These are phyloP conservation scores for Narcine bancroftii DNA, from an alignment of 2,113 vertebrate genomes.

Conservation along the genomic window DNA sequence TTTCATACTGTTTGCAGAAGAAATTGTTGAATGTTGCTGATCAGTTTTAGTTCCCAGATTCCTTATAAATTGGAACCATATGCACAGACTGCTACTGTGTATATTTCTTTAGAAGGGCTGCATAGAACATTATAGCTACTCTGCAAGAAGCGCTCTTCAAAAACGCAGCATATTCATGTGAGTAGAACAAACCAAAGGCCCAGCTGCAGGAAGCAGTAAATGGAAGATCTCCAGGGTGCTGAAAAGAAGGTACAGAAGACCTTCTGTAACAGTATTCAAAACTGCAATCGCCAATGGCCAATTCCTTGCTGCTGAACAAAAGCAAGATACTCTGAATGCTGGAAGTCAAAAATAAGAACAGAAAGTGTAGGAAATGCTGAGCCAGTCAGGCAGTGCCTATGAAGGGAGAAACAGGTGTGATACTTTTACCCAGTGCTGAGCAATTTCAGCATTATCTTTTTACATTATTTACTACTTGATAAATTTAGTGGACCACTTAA, in stretches of 20 bases:
- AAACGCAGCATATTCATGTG: background rate
- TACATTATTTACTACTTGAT: background rate
- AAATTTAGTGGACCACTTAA: background rate
- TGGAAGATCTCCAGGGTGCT: conserved; percentile 9
- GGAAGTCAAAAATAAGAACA: too few relatives aligned
- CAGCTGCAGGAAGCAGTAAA: conserved; percentile 13
- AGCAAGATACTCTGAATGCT: too few relatives aligned
- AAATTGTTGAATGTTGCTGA: conserved; percentile 30
- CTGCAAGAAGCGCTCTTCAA: background rate
- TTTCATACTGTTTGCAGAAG: background rate
- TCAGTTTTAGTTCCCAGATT: conserved; percentile 21
- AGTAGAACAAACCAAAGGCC: background rate
- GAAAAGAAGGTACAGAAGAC: background rate
- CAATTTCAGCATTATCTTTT: too few relatives aligned
- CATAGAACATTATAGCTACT: conserved; percentile 23
- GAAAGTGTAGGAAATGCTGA: too few relatives aligned
- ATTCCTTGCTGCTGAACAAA: background rate
- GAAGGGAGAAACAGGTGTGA: too few relatives aligned
- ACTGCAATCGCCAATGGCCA: background rate
- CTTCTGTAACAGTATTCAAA: conserved; percentile 2
- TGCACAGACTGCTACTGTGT: conserved; percentile 22
- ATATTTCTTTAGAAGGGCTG: background rate
- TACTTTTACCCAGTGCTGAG: too few relatives aligned
- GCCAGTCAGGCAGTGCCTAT: too few relatives aligned
- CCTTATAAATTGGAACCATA: conserved; percentile 22